phyloP scores from a whole-genome alignment of 1,140 invertebrate genomes.

The Leguminivora glycinivorella region DNA sequence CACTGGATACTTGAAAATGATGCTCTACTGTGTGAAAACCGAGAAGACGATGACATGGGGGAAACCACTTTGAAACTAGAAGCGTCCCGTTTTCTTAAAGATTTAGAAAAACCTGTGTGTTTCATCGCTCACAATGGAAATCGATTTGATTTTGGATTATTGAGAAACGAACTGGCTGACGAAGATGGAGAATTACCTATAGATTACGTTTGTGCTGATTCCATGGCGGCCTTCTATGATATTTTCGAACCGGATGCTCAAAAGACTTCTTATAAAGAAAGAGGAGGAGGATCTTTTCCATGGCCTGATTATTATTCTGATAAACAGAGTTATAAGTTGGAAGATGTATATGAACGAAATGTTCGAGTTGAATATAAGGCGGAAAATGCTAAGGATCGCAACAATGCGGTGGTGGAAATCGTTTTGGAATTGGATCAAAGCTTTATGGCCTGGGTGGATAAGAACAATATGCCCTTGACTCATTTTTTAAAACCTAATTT shows the following conservation, averaged over 20 bases:
- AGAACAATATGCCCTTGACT: neutral
- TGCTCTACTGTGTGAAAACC: neutral
- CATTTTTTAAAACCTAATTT: neutral
- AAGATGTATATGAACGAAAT: neutral
- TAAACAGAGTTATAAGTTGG: neutral
- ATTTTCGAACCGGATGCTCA: neutral
- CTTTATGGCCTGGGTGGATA: neutral
- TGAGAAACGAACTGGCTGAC: neutral
- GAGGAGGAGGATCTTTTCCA: neutral
- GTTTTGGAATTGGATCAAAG: neutral
- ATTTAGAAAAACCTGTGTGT: neutral
- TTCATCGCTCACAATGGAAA: neutral
- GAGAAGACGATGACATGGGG: neutral
- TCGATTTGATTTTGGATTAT: neutral
- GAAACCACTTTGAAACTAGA: neutral
- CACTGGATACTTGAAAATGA: neutral
- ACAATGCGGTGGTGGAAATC: neutral
- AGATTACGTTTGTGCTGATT: neutral
- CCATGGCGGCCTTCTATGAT: neutral
- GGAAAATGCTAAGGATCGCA: neutral
- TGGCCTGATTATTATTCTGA: neutral
- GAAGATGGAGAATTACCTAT: neutral
- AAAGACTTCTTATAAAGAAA: neutral
- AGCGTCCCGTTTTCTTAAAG: neutral
- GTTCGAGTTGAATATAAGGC: no score